These are phyloP conservation scores for Tetheella fluctuosa DNA, from an alignment of 2,888 invertebrate genomes.

Conservation along the genomic window DNA sequence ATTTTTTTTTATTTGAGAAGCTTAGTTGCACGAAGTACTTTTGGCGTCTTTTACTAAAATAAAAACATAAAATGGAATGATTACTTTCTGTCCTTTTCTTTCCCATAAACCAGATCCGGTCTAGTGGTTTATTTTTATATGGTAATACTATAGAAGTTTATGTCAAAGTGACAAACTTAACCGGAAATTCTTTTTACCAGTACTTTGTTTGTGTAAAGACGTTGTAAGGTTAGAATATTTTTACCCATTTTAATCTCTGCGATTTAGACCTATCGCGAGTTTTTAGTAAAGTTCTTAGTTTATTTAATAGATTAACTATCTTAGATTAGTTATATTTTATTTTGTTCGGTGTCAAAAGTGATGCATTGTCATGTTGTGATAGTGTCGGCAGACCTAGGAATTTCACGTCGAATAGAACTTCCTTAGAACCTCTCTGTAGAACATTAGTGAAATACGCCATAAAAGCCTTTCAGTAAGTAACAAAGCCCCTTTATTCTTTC, in stretches of 20 bases:
- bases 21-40: too few species aligned
- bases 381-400: conserved; percentile 22
- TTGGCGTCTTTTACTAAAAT: too few species aligned
- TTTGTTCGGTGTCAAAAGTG: conserved; percentile 27
- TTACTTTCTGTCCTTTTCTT: too few species aligned
- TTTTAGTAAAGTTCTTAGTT: neutral
- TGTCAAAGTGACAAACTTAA: conserved; percentile 36
- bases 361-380: conserved; percentile 36
- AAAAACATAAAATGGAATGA: too few species aligned
- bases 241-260: conserved; percentile 61
- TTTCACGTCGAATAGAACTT: neutral
- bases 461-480: conserved; percentile 2
- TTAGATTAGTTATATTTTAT: conserved; percentile 18
- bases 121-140: conserved; percentile 10
- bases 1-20: too few species aligned
- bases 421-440: too few species aligned
- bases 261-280: neutral
- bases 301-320: neutral
- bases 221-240: conserved; percentile 77
- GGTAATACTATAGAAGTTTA: conserved; percentile 20
- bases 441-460: neutral
- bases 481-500: conserved; percentile 44
- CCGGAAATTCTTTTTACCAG: conserved; percentile 65
- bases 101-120: neutral
- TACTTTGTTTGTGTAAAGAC: conserved; percentile 69